These are phyloP conservation scores for Laterallus jamaicensis DNA, from an alignment of 2,113 vertebrate species.

Conservation along the genomic window DNA sequence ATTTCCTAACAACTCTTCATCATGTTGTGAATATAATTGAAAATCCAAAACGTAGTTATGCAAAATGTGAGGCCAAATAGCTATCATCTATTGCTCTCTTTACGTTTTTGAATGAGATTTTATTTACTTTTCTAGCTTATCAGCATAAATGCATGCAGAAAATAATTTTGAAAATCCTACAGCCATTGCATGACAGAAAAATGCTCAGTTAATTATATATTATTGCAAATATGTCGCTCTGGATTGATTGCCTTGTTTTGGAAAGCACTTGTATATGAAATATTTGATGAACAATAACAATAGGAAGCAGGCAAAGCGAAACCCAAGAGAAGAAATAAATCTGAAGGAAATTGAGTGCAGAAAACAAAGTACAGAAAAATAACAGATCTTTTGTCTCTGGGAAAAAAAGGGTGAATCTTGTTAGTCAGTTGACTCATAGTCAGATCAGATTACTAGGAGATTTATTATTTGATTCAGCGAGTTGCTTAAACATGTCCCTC, in stretches of 20 bases:
- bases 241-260: constrained; percentile 51
- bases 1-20: neutral
- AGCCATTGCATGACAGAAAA: neutral
- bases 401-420: neutral
- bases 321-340: constrained; percentile 30
- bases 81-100: constrained; percentile 29
- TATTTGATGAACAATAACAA: constrained; percentile 40
- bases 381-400: neutral
- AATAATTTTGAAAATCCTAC: constrained; percentile 20
- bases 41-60: constrained; percentile 6
- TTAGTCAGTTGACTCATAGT: neutral
- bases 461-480: neutral
- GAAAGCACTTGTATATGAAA: constrained; percentile 41
- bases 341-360: constrained; percentile 2
- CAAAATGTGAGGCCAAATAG: neutral
- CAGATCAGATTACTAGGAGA: neutral
- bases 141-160: constrained; percentile 33
- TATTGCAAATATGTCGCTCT: constrained; percentile 26
- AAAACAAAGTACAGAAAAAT: constrained; percentile 6
- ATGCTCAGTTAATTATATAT: constrained; percentile 29
- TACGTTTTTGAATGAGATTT: constrained; percentile 13
- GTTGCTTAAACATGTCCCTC: neutral
- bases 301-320: constrained; percentile 20
- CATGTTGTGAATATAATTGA: neutral
- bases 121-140: constrained; percentile 48